These are phyloP conservation scores for Toxotes lorentzi DNA, from an alignment of 2,797 vertebrate genomes.

Conservation along the genomic window DNA sequence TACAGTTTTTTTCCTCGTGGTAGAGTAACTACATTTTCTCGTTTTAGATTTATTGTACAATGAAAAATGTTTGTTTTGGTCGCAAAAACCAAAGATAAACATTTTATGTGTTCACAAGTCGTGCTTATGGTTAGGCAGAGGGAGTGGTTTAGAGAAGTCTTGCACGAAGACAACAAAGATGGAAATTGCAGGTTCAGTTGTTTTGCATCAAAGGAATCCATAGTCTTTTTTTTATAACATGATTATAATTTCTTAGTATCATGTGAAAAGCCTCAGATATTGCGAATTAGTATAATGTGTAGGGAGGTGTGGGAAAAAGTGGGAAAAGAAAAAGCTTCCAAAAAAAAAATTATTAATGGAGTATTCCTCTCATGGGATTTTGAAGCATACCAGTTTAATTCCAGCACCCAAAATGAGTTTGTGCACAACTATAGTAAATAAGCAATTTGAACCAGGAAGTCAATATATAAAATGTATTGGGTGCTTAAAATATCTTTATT, in stretches of 20 bases:
- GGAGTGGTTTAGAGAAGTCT: slow-evolving; percentile 14
- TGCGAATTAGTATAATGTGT: neutral
- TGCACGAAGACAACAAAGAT: slow-evolving; percentile 10
- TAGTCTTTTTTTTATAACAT: neutral
- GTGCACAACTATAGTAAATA: neutral
- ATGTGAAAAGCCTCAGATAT: neutral
- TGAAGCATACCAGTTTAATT: neutral
- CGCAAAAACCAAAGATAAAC: slow-evolving; percentile 46
- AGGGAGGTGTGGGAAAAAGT: neutral
- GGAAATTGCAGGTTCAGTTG: slow-evolving; percentile 30
- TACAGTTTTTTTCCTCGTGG: slow-evolving; percentile 48
- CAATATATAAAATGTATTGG: neutral
- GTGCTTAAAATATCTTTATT: neutral
- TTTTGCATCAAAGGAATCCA: slow-evolving; percentile 18
- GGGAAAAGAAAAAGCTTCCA: neutral
- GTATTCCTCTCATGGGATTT: neutral
- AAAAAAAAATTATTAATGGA: neutral
- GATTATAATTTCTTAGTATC: neutral
- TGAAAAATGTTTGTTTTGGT: slow-evolving; percentile 53
- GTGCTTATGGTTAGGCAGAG: slow-evolving; percentile 23
- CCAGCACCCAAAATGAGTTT: neutral
- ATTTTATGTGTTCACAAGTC: slow-evolving; percentile 42
- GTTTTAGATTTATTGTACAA: slow-evolving; percentile 58
- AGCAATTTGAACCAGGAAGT: neutral
- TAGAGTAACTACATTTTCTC: slow-evolving; percentile 29